phyloP scores from a whole-genome alignment of 2,113 vertebrate species.

The Centropus bengalensis region DNA sequence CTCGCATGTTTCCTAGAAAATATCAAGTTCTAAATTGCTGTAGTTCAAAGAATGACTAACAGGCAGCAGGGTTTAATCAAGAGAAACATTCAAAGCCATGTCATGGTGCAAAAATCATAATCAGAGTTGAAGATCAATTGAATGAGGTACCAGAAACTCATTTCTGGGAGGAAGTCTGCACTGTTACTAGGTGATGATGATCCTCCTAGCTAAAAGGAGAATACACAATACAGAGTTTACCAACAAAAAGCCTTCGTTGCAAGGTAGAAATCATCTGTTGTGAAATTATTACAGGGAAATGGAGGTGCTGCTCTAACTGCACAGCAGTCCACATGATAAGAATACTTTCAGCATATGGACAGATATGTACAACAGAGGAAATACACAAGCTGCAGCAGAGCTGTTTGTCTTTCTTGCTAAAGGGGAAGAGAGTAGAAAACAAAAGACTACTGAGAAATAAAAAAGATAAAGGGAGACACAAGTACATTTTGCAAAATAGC shows the following conservation, averaged over 20 bases:
- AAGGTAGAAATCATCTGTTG: not conserved
- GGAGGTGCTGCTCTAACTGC: not conserved
- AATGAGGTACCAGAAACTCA: not conserved
- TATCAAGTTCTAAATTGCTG: not conserved
- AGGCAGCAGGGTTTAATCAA: not conserved
- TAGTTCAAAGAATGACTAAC: not conserved
- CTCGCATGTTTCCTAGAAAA: not conserved
- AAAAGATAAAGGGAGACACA: not conserved
- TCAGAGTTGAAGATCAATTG: not conserved
- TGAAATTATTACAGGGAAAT: not conserved
- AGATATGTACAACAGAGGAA: not conserved
- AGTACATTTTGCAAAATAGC: not conserved
- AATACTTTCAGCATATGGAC: not conserved
- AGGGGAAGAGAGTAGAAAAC: not conserved
- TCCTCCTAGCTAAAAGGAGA: not conserved
- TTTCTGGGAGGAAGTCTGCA: not conserved
- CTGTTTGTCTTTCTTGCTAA: not conserved
- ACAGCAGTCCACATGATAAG: not conserved
- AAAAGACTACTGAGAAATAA: not conserved
- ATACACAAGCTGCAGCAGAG: not conserved
- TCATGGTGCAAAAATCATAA: not conserved
- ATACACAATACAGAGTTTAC: not conserved
- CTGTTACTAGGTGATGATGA: not conserved
- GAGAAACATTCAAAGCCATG: not conserved
- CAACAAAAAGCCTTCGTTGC: not conserved